These are phyloP conservation scores for Aurelia aurita DNA, from an alignment of 30 jellyfish, hydroid and myxozoan genomes.

Conservation along the genomic window DNA sequence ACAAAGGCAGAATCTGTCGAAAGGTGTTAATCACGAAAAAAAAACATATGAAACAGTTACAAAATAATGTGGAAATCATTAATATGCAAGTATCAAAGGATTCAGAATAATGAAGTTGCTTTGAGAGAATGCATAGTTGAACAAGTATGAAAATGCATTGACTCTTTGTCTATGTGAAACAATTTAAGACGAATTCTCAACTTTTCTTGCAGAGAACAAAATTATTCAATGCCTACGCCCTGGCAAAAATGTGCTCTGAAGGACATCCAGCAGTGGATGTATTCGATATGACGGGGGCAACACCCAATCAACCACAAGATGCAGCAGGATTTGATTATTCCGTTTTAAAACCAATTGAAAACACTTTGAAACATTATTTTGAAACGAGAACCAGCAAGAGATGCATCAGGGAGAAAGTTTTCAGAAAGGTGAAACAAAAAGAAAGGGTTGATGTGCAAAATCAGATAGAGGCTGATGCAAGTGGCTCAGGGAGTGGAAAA, in stretches of 20 bases:
- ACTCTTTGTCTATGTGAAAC: too few relatives aligned
- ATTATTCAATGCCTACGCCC: constrained; percentile 90
- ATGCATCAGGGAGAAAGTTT: constrained; percentile 68
- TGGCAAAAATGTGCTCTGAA: constrained; percentile 89
- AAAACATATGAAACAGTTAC: too few relatives aligned
- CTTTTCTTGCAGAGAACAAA: constrained; percentile 81
- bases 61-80: too few relatives aligned
- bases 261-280: constrained; percentile 95
- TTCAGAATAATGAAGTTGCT: too few relatives aligned
- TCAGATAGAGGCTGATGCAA: constrained; percentile 28
- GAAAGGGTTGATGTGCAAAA: constrained; percentile 6
- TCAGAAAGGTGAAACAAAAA: constrained; percentile 40
- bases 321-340: constrained; percentile 67
- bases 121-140: too few relatives aligned
- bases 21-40: too few relatives aligned
- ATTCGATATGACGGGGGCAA: constrained; percentile 89
- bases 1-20: too few relatives aligned
- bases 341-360: constrained; percentile 62
- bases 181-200: too few relatives aligned
- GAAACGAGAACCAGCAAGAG: constrained; percentile 67
- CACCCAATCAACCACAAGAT: constrained; percentile 76
- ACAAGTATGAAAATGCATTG: too few relatives aligned
- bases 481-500: constrained; percentile 78
- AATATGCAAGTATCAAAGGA: too few relatives aligned
- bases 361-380: constrained; percentile 52